Evolutionary conservation across 2,888 invertebrate species (phyloP), one percentile per base, ranked within the genome.

Genomic region (Encarsia formosa): DNA sequence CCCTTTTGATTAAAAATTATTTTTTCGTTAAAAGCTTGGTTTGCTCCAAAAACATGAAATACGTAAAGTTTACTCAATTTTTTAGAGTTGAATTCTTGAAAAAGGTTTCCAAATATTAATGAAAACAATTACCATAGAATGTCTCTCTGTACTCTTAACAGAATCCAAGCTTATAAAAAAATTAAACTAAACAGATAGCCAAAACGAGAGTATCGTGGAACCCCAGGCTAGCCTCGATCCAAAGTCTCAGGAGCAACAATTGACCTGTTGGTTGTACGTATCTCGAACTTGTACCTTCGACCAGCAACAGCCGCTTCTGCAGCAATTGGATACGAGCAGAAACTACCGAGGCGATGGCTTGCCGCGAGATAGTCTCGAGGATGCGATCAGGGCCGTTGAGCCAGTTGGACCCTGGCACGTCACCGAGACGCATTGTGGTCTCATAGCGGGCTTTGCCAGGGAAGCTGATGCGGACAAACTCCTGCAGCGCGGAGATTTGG

Each of bases 391-490:
- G 0, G 59, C 60, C 2, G 58, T 65, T 2, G 61, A 65, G 6
- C 71, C 71, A 0, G 15, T 58, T 4, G 67, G 62, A 6, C 49
- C 56, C 3, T 73, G 73, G 71, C 64, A 65, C 23, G 67, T 74
- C 5, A 65, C 68, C 8, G 68, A 71, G 46, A 75, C 75, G 9
- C 65, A 68, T 2, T 76, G 74, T 54, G 78, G 77, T 1, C 52
- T 77, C 8, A 73, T 77, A 11, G 70, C 72, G 0, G 71, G 75
- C 3, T 75, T 77, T 39, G 64, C 64, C 0, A 64, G 68, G 5
- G 75, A 76, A 59, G 56, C 62, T 3, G 76, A 76, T 39, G 75
- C 75, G 2, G 75, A 76, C 16, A 74, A 71, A 52, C 59, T 77
- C 1, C 63, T 77, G 19, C 68, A 69, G 45, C 68, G 68, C 16